Conservation (phyloP, 1,140 invertebrate genomes). For the Planococcus citri region DNA sequence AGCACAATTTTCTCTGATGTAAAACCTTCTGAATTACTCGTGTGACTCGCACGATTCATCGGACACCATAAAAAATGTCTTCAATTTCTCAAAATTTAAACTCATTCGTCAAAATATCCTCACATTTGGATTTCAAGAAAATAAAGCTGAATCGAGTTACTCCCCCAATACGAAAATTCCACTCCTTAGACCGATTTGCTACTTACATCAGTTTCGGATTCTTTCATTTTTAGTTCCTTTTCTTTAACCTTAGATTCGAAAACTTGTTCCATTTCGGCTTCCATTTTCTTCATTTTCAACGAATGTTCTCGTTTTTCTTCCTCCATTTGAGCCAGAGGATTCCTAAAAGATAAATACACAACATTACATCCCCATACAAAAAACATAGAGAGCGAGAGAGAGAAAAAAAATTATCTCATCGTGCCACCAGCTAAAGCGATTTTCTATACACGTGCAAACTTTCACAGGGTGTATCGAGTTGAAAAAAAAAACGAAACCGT, state of each 20-base stretch:
- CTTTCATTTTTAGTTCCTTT: slow-evolving; percentile 84
- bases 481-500: background rate
- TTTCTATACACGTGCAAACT: background rate
- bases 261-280: slow-evolving; percentile 90
- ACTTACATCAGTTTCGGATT: slow-evolving; percentile 74
- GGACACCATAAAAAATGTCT: too few relatives aligned
- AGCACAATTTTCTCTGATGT: too few relatives aligned
- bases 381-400: background rate
- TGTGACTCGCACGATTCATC: too few relatives aligned
- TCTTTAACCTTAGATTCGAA: slow-evolving; percentile 76
- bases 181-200: too few relatives aligned
- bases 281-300: slow-evolving; percentile 92
- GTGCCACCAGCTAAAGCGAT: background rate
- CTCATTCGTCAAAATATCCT: too few relatives aligned
- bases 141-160: too few relatives aligned
- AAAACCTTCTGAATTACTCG: too few relatives aligned
- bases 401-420: background rate
- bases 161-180: too few relatives aligned
- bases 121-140: too few relatives aligned
- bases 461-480: background rate
- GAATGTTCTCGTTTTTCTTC: slow-evolving; percentile 94
- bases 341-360: slow-evolving; percentile 48
- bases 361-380: background rate
- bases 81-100: too few relatives aligned
- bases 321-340: slow-evolving; percentile 93